Conservation (phyloP, 1,140 invertebrate genomes). For the Dreissena polymorpha region DNA sequence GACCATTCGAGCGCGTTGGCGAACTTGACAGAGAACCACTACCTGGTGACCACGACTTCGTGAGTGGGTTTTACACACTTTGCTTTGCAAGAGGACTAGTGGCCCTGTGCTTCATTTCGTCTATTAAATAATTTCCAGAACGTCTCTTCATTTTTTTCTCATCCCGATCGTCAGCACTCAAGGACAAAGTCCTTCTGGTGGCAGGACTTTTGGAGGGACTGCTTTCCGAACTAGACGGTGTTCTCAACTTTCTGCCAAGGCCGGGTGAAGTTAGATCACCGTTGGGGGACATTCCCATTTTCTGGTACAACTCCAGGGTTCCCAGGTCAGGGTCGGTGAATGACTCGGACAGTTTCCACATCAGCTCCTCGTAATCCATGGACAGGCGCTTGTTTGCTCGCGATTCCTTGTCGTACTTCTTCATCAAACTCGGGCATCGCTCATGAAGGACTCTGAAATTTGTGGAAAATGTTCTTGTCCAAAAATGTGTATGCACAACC, state of each 20-base stretch:
- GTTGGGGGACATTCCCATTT: constrained; percentile 64
- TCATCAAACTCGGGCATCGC: too few relatives aligned
- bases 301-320: constrained; percentile 63
- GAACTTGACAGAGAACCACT: background rate
- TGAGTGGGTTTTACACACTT: constrained; percentile 27
- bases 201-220: constrained; percentile 54
- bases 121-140: constrained; percentile 60
- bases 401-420: constrained; percentile 81
- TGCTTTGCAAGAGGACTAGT: constrained; percentile 52
- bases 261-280: constrained; percentile 52
- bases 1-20: constrained; percentile 1
- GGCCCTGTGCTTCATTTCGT: constrained; percentile 29
- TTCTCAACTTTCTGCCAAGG: constrained; percentile 32
- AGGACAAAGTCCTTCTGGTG: constrained; percentile 59
- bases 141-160: constrained; percentile 64
- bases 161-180: constrained; percentile 52
- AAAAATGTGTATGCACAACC: too few relatives aligned
- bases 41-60: constrained; percentile 47
- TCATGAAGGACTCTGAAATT: too few relatives aligned
- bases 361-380: constrained; percentile 91
- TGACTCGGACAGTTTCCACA: constrained; percentile 86
- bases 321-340: constrained; percentile 59
- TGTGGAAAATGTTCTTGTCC: too few relatives aligned
- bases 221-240: constrained; percentile 51
- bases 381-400: constrained; percentile 89